Conservation (phyloP, 2,888 invertebrate genomes). For the Xestoiulus laeticollis region DNA sequence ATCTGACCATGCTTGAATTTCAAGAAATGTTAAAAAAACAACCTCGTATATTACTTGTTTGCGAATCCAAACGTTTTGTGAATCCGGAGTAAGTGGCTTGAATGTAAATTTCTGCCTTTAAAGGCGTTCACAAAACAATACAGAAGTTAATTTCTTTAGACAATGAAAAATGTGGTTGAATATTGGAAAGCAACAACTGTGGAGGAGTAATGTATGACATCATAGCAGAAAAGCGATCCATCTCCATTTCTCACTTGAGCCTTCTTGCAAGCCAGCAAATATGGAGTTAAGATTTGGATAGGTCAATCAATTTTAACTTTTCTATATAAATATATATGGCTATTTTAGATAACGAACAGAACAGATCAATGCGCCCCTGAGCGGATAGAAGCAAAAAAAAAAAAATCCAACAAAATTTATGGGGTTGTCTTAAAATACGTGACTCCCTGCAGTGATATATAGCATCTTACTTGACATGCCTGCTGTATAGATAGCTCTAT, state of each 20-base stretch:
- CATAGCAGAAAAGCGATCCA: constrained; percentile 13
- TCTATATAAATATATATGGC: constrained; percentile 15
- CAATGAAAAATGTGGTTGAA: constrained; percentile 33
- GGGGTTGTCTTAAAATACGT: constrained; percentile 7
- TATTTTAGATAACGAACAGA: background rate
- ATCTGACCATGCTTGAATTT: background rate
- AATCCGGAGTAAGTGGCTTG: background rate
- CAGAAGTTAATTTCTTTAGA: constrained; percentile 1
- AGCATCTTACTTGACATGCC: background rate
- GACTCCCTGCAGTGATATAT: constrained; percentile 29
- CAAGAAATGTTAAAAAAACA: background rate
- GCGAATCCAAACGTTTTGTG: background rate
- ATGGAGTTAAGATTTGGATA: constrained; percentile 37
- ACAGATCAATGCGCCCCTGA: constrained; percentile 15
- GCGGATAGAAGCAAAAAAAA: background rate
- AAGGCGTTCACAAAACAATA: background rate
- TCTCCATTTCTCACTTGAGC: background rate
- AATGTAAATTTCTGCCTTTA: background rate
- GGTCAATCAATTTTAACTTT: constrained; percentile 9
- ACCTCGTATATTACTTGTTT: background rate
- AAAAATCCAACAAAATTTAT: background rate
- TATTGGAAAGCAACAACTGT: background rate
- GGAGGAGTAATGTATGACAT: constrained; percentile 12
- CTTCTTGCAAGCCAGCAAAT: background rate
- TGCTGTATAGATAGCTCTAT: background rate